Base-by-base conservation (phyloP, 2,888 invertebrate genomes). In the Anodontia alba region DNA sequence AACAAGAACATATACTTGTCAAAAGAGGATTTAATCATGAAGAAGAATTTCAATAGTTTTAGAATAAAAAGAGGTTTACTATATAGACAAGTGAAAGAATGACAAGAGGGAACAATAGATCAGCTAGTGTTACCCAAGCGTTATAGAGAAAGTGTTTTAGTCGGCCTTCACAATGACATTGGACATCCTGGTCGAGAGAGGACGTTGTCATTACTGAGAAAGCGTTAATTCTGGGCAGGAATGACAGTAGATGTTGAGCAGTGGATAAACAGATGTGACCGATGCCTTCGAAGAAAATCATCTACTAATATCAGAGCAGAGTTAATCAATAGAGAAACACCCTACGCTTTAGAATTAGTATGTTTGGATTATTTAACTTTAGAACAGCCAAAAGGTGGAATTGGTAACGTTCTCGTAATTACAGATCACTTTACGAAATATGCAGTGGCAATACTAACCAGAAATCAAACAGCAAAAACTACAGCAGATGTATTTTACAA, bases 351-450 rank as follows among this genome's bases (percentile, higher is more conserved):
- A 23, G 77, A 77, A 46, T 20, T 75, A n/a, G 68, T 75, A 8
- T 75, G n/a, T 23, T 33, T 67, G 38, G 79, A 76, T 36, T 83
- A 54, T 62, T 43, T 82, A 26, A 76, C 72, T 5, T 38, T 80
- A 23, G 76, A 76, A 68, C 67, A 73, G 1, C n/a, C 72, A 1
- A 80, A 54, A 49, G 76, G 80, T 29, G n/a, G n/a, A n/a, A 23
- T 33, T 17, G 68, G 42, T 46, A 69, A 78, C 43, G 49, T 74
- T 1, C 69, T 74, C 31, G 74, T 78, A 12, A 43, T 62, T 10
- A 75, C 80, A 20, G 80, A 80, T 36, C 71, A 76, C 26, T 80
- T 80, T 31, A 80, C 76, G 0, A 80, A 73, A 69, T 78, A 68
- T 49, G 68, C 69, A 10, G 0, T 78, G 1, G 73, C 73, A 8